These are phyloP conservation scores for Hemithea aestivaria DNA, from an alignment of 2,888 invertebrate genomes.

Conservation along the genomic window DNA sequence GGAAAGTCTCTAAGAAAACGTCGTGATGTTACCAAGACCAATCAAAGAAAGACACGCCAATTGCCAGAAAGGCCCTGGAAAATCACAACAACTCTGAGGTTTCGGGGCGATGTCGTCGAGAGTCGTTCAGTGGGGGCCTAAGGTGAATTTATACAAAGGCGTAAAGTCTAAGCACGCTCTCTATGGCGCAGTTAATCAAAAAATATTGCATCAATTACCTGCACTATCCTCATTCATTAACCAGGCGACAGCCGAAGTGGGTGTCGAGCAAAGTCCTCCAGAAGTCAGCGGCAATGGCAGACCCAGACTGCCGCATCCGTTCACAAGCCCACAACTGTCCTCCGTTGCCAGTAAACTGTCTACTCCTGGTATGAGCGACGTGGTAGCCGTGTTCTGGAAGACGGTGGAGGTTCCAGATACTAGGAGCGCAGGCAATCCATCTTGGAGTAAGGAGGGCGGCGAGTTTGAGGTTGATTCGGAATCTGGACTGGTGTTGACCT, in stretches of 20 bases:
- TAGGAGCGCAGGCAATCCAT: conserved; percentile 65
- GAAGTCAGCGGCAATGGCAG: conserved; percentile 65
- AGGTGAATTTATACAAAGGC: too few relatives aligned
- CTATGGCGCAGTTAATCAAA: background rate
- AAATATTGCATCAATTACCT: too few relatives aligned
- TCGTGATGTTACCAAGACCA: too few relatives aligned
- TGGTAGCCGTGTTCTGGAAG: conserved; percentile 62
- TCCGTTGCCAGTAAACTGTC: conserved; percentile 45
- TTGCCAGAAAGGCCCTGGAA: too few relatives aligned
- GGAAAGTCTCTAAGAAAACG: too few relatives aligned
- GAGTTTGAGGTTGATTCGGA: conserved; percentile 82
- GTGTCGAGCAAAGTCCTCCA: conserved; percentile 64
- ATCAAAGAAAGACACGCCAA: too few relatives aligned
- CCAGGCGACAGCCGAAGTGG: conserved; percentile 73
- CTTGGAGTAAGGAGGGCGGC: conserved; percentile 70
- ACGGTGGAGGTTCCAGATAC: conserved; percentile 65
- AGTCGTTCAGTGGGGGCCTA: too few relatives aligned
- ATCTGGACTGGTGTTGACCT: conserved; percentile 79
- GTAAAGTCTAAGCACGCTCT: too few relatives aligned
- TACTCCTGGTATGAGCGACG: conserved; percentile 39
- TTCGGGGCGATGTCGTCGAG: too few relatives aligned
- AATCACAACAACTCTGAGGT: too few relatives aligned
- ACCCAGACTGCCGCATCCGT: conserved; percentile 67
- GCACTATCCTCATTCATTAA: conserved; percentile 78
- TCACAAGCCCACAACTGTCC: conserved; percentile 59